phyloP scores from a whole-genome alignment of 2,113 vertebrate genomes.

The Psittacus erithacus region DNA sequence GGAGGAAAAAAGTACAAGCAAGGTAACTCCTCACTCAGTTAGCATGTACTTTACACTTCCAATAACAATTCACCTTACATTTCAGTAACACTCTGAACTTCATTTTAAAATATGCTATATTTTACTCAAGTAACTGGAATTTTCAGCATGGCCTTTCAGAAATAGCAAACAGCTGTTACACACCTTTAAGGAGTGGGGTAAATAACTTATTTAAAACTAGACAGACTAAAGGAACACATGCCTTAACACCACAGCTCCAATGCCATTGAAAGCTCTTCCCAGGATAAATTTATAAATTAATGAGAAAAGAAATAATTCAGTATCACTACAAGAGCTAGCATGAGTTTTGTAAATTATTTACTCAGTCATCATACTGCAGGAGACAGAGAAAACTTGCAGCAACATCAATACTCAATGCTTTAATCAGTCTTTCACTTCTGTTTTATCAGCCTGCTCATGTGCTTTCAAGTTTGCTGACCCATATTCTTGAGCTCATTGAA shows the following conservation, averaged over 20 bases:
- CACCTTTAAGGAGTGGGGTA: neutral
- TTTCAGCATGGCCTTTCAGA: neutral
- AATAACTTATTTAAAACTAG: neutral
- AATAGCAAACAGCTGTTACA: neutral
- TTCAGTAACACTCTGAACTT: neutral
- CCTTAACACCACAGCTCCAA: neutral
- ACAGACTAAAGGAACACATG: neutral
- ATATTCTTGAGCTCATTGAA: neutral
- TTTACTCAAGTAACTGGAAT: neutral
- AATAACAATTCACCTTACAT: neutral
- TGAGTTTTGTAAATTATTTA: slow-evolving; percentile 21
- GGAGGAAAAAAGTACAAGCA: neutral
- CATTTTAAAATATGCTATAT: neutral
- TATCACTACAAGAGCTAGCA: neutral
- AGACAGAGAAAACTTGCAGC: neutral
- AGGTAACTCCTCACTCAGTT: neutral
- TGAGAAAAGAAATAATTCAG: neutral
- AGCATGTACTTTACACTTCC: neutral
- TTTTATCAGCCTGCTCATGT: neutral
- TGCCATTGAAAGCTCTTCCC: neutral
- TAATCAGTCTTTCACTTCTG: slow-evolving; percentile 12
- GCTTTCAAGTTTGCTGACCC: neutral
- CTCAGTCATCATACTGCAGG: neutral
- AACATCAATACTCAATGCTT: neutral
- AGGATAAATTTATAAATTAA: neutral